Base-by-base conservation (phyloP, 2,888 invertebrate genomes). In the Fabriciana adippe region DNA sequence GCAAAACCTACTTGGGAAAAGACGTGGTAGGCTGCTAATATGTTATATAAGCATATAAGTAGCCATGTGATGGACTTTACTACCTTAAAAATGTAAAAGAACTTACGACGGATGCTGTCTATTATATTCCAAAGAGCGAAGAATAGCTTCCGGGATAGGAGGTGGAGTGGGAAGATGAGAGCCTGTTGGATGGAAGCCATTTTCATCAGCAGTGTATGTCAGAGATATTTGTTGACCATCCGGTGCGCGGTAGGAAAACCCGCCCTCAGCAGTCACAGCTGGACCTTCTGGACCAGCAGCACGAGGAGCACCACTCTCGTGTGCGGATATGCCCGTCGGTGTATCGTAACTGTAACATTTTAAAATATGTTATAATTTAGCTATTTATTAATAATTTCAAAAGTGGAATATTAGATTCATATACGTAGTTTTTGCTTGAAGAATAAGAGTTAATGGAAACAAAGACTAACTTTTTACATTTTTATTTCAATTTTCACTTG, bases 131-230 rank as follows among this genome's bases (percentile, higher is more conserved):
- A 93, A 79, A 41, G 93, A 93, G 73, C 93, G 88, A 53, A 93
- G 84, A 75, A 94, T 94, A 35, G 91, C 94, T 65, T 93, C 93
- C 1, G 94, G 94, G 72, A 94, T 94, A 14, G 94, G 94, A 0
- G 94, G 94, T 0, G 94, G 92, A 0, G 94, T 94, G 8, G 94
- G 94, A 51, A 94, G 84, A 77, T 94, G 94, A 0, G 93, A 91
- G 15, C 94, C 94, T 16, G 70, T 62, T 57, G 70, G 71, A 77
- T 94, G 94, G 88, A 95, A 95, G 64, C 95, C 95, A 77, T 95
- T 95, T 82, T 96, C 95, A 77, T 96, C 96, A 31, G 96, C 95
- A 48, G 94, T 93, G 87, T 96, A 96, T 3, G 94, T 93, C 66
- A 95, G 85, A 13, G 94, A 93, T 77, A 95, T 93, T 74, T 94